These are phyloP conservation scores for Pseudanteris insignis DNA, from an alignment of 2,888 invertebrate genomes.

Conservation along the genomic window DNA sequence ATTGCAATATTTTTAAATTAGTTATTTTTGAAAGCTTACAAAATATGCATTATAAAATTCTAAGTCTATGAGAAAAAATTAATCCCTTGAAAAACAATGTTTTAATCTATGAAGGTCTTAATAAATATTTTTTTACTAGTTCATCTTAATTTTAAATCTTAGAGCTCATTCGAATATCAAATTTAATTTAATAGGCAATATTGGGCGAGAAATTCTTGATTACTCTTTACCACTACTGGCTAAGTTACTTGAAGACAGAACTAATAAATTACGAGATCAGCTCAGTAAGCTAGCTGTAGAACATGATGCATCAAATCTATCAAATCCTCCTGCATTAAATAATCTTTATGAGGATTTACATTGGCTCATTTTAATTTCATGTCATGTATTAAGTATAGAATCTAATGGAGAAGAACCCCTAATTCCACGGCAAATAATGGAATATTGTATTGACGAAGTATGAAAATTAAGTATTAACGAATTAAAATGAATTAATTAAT, in stretches of 20 bases:
- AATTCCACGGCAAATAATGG: slow-evolving; percentile 74
- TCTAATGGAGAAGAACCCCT: slow-evolving; percentile 74
- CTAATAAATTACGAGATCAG: slow-evolving; percentile 69
- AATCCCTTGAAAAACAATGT: too few relatives aligned
- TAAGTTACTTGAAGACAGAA: slow-evolving; percentile 74
- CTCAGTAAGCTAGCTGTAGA: slow-evolving; percentile 58
- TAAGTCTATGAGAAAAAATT: too few relatives aligned
- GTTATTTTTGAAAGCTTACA: too few relatives aligned
- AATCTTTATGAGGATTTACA: slow-evolving; percentile 87
- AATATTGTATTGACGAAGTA: slow-evolving; percentile 71
- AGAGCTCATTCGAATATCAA: not conserved
- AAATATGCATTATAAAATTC: too few relatives aligned
- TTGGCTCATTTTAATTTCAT: slow-evolving; percentile 84
- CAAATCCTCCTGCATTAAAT: slow-evolving; percentile 67
- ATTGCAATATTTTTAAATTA: too few relatives aligned
- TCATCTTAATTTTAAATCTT: too few relatives aligned
- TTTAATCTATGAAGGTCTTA: too few relatives aligned
- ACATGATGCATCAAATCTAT: slow-evolving; percentile 44
- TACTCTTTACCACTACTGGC: slow-evolving; percentile 75
- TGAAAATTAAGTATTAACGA: too few relatives aligned
- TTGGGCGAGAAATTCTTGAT: slow-evolving; percentile 72
- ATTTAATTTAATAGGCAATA: too few relatives aligned
- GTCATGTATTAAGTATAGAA: slow-evolving; percentile 75
- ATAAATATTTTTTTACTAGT: too few relatives aligned
- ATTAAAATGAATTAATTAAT: too few relatives aligned